These are phyloP conservation scores for Sarcophaga peregrina DNA, from an alignment of 1,140 invertebrate genomes.

Conservation along the genomic window DNA sequence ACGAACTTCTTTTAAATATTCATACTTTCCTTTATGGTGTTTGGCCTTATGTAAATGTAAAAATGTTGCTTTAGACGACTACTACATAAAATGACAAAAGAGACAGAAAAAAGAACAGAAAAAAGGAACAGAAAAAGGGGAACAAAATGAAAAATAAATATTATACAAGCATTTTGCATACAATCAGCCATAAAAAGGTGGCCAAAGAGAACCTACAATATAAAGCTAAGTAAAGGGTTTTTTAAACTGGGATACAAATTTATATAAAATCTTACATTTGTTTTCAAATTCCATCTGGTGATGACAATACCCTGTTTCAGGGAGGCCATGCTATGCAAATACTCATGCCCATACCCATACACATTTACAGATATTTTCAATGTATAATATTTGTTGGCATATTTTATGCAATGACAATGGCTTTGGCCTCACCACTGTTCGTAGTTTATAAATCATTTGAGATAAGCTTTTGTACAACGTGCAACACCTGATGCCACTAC, in stretches of 20 bases:
- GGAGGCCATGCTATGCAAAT: no score
- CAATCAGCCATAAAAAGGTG: neutral
- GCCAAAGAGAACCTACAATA: neutral
- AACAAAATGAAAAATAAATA: neutral
- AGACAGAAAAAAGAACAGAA: no score
- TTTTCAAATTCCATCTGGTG: neutral
- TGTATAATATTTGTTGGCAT: conserved; percentile 53
- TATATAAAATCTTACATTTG: neutral
- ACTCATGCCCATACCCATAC: neutral
- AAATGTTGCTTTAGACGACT: conserved; percentile 11
- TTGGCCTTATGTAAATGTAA: conserved; percentile 12
- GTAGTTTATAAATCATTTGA: conserved; percentile 67
- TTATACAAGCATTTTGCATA: conserved; percentile 19
- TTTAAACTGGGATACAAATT: no score
- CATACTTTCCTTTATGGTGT: conserved; percentile 9
- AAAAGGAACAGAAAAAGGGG: neutral
- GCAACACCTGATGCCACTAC: conserved; percentile 62
- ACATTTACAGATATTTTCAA: neutral
- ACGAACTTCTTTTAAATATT: neutral
- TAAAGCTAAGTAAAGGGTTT: no score
- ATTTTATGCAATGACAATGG: conserved; percentile 67
- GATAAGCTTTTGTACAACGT: conserved; percentile 65
- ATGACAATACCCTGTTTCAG: neutral
- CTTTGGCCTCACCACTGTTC: conserved; percentile 65
- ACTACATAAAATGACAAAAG: neutral